Percentiles rank a stretch among this genome's conserved stretches.
phyloP scores from a whole-genome alignment of 2,113 vertebrate genomes.

The Labeo catla region DNA sequence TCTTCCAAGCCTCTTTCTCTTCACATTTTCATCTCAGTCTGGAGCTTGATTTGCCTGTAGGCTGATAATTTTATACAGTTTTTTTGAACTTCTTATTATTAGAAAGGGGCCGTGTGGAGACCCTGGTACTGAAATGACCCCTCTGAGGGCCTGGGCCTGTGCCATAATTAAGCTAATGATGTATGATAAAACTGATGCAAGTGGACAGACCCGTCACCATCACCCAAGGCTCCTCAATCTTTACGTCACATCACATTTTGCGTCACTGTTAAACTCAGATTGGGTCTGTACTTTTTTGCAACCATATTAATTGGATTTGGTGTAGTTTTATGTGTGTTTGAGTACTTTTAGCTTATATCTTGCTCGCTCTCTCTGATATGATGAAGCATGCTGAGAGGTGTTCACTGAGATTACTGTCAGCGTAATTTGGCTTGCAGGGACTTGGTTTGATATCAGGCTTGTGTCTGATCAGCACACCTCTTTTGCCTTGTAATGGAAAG shows the following conservation, averaged over 20 bases:
- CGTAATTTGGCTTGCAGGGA: conserved; percentile 76
- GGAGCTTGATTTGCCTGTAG: conserved; percentile 10
- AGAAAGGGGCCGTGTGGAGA: background rate
- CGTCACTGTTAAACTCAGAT: background rate
- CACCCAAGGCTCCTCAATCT: conserved; percentile 29
- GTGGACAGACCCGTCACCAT: conserved; percentile 27
- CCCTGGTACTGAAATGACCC: conserved; percentile 13
- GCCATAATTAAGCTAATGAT: conserved; percentile 59
- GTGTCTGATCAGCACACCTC: conserved; percentile 73
- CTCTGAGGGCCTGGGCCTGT: conserved; percentile 33
- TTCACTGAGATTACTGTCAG: conserved; percentile 74
- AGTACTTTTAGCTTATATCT: conserved; percentile 15
- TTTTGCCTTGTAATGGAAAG: conserved; percentile 72
- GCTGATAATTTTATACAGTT: conserved; percentile 4
- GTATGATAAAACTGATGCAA: conserved; percentile 43
- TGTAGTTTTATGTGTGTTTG: conserved; percentile 7
- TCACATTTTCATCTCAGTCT: background rate
- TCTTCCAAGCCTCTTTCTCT: conserved; percentile 3
- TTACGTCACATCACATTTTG: conserved; percentile 46
- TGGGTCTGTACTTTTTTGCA: background rate
- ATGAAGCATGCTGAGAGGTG: conserved; percentile 68
- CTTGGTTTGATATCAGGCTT: conserved; percentile 70
- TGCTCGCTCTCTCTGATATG: conserved; percentile 47
- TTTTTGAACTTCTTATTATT: background rate
- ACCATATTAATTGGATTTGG: conserved; percentile 20